Percentiles rank a stretch among this genome's conserved stretches.
Conservation (phyloP, 2,888 invertebrate genomes). For the Sphinx pinastri region DNA sequence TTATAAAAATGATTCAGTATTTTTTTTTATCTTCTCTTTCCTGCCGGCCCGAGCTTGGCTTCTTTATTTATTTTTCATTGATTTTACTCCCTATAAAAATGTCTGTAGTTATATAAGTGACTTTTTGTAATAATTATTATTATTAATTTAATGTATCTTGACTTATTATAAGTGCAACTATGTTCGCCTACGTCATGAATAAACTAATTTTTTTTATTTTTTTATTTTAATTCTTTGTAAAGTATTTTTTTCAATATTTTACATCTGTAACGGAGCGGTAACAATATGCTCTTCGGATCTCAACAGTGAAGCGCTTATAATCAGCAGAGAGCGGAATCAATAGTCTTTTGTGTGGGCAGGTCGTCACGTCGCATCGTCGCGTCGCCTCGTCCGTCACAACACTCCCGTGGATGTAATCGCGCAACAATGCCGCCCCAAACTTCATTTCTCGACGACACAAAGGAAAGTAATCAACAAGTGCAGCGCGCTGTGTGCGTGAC, state of each 20-base stretch:
- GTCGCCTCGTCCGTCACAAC: constrained; percentile 4
- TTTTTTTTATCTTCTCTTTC: no score
- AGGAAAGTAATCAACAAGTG: constrained; percentile 39
- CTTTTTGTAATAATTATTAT: no score
- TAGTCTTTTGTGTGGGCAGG: neutral
- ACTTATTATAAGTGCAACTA: no score
- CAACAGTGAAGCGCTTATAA: neutral
- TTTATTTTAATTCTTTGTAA: neutral
- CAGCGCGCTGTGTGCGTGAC: neutral
- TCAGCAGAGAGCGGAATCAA: constrained; percentile 1
- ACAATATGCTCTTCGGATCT: neutral
- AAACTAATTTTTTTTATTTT: no score
- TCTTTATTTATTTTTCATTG: no score
- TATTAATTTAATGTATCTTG: no score
- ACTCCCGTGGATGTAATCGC: neutral
- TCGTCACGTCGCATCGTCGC: neutral
- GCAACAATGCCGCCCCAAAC: constrained; percentile 30
- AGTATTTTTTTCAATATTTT: neutral
- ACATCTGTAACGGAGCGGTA: neutral
- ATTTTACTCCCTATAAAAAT: no score
- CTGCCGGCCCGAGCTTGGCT: no score
- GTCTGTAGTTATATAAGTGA: no score
- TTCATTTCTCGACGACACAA: constrained; percentile 34
- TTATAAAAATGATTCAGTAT: no score
- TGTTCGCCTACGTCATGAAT: no score